phyloP scores from a whole-genome alignment of 2,888 invertebrate genomes.

The Drosophila tanythrix region DNA sequence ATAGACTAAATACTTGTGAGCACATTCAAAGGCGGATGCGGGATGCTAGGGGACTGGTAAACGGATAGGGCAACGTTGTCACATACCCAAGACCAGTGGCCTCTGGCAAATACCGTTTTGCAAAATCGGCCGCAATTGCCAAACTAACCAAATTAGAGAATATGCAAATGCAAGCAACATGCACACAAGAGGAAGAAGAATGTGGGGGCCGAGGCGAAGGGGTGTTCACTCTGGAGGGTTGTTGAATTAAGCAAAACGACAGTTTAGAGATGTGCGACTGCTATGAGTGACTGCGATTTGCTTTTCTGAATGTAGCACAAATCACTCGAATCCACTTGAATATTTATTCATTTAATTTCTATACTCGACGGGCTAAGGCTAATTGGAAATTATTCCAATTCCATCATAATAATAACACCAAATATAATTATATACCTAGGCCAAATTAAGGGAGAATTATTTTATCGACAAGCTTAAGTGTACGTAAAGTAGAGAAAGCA shows the following conservation, averaged over 20 bases:
- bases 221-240: constrained; percentile 11
- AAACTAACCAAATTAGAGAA: constrained; percentile 80
- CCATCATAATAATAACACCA: background rate
- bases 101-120: constrained; percentile 75
- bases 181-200: constrained; percentile 27
- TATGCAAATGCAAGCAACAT: constrained; percentile 77
- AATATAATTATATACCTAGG: background rate
- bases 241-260: constrained; percentile 6
- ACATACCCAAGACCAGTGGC: constrained; percentile 24
- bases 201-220: background rate
- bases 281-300: constrained; percentile 35
- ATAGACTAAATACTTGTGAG: constrained; percentile 76
- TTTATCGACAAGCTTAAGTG: background rate
- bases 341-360: background rate
- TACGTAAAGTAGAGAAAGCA: background rate
- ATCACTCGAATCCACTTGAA: constrained; percentile 10
- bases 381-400: background rate
- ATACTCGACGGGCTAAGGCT: too few relatives aligned
- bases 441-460: background rate
- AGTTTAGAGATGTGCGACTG: constrained; percentile 44
- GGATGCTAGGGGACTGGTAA: background rate
- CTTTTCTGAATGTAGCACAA: constrained; percentile 12
- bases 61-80: background rate
- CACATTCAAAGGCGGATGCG: constrained; percentile 24
- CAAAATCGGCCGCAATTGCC: constrained; percentile 80